Evolutionary conservation across 2,113 vertebrate species (phyloP).

Genomic region (Pitta sordida): DNA sequence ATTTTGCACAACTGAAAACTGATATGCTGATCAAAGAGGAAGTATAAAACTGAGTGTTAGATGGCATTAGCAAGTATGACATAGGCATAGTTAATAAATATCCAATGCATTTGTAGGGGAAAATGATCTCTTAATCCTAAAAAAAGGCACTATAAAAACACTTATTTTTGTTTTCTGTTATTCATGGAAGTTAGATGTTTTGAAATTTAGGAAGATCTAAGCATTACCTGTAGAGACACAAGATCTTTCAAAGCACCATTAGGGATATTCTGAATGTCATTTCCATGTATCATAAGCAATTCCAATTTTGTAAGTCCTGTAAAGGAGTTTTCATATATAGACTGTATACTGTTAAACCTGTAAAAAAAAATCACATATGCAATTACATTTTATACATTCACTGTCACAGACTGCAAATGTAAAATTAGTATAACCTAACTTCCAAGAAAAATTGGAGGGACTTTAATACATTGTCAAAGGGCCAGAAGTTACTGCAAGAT

Average conservation of each 20-base stretch:
- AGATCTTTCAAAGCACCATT: slow-evolving; percentile 82
- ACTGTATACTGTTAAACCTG: slow-evolving; percentile 90
- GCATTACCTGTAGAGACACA: slow-evolving; percentile 83
- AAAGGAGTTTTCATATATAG: slow-evolving; percentile 76
- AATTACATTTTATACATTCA: neutral
- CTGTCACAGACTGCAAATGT: neutral
- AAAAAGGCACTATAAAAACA: neutral
- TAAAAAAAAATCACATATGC: neutral
- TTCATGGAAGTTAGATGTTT: neutral
- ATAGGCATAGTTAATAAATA: neutral
- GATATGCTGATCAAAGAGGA: neutral
- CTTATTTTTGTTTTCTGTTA: neutral
- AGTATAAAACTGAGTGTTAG: neutral
- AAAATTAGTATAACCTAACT: neutral
- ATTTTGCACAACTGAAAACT: neutral
- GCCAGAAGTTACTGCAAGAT: neutral
- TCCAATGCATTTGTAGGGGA: neutral
- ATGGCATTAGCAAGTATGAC: neutral
- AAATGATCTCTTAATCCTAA: neutral
- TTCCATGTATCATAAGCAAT: slow-evolving; percentile 90
- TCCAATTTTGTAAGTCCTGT: slow-evolving; percentile 82
- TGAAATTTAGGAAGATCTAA: neutral
- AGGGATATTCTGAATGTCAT: slow-evolving; percentile 83
- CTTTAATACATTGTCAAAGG: neutral
- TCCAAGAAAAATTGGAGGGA: neutral